Conservation (phyloP, 2,113 vertebrate species). For the Syngnathus scovelli region DNA sequence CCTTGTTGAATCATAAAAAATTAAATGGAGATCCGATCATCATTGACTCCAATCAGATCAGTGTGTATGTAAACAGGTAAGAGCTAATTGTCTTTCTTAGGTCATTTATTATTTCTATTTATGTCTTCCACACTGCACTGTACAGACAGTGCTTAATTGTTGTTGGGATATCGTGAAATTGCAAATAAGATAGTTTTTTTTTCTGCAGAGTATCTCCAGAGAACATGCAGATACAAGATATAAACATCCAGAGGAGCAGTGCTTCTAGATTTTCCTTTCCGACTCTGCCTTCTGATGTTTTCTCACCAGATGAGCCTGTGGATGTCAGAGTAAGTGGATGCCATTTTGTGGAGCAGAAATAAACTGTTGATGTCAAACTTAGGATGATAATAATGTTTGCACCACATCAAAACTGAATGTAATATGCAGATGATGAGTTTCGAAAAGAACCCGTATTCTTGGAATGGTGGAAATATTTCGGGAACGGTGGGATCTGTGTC, state of each 20-base stretch:
- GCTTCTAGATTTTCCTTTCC: constrained; percentile 82
- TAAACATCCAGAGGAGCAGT: constrained; percentile 59
- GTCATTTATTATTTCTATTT: too few species aligned
- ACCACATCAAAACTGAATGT: not conserved
- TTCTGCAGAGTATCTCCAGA: constrained; percentile 56
- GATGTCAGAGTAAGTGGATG: constrained; percentile 77
- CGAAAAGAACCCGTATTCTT: constrained; percentile 78
- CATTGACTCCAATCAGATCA: constrained; percentile 73
- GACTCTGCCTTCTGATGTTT: constrained; percentile 52
- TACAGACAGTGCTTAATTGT: not conserved
- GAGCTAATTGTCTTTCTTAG: not conserved
- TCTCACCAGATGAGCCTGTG: constrained; percentile 70
- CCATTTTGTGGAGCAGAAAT: not conserved
- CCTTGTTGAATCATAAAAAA: constrained; percentile 76
- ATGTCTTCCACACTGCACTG: too few species aligned
- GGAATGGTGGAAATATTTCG: constrained; percentile 69
- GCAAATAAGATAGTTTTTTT: not conserved
- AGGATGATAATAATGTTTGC: not conserved
- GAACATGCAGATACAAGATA: constrained; percentile 55
- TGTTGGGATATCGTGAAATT: not conserved
- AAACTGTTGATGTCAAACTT: not conserved
- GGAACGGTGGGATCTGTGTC: constrained; percentile 79
- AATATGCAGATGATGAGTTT: constrained; percentile 86
- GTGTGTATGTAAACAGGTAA: constrained; percentile 87
- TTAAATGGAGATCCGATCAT: constrained; percentile 68